phyloP scores from a whole-genome alignment of 37 sponge, comb jelly and placozoan genomes.

The Chondrosia reniformis region DNA sequence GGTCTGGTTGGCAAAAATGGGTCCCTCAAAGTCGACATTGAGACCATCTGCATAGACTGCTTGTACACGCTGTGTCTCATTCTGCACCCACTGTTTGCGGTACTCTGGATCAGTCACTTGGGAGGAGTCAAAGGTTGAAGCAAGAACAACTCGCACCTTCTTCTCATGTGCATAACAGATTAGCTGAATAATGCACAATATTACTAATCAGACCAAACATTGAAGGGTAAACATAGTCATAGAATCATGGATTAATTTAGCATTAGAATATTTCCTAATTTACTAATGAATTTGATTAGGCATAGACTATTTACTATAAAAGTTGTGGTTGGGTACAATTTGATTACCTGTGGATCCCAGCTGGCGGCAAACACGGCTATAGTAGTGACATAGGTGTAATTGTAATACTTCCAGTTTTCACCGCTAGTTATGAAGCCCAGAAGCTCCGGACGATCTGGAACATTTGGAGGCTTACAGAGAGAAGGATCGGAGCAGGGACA shows the following conservation, averaged over 20 bases:
- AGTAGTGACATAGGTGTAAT: conserved; percentile 35
- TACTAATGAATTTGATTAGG: too few species aligned
- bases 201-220: not conserved
- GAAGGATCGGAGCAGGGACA: conserved; percentile 27
- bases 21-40: conserved; percentile 79
- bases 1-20: conserved; percentile 31
- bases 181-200: not conserved
- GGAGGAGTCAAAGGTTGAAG: conserved; percentile 22
- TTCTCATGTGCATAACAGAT: conserved; percentile 69
- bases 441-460: conserved; percentile 14
- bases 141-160: conserved; percentile 57
- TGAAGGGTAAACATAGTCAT: not conserved
- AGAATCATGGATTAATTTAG: too few species aligned
- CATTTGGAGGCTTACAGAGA: conserved; percentile 22
- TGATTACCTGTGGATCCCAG: conserved; percentile 6
- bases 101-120: conserved; percentile 15
- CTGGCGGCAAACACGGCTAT: conserved; percentile 26
- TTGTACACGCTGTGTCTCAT: conserved; percentile 27
- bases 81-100: conserved; percentile 27
- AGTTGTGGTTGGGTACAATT: too few species aligned
- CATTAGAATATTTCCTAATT: too few species aligned
- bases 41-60: conserved; percentile 55
- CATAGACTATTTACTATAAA: too few species aligned
- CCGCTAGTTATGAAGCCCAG: conserved; percentile 7
- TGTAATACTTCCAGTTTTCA: conserved; percentile 25